These are phyloP conservation scores for Drosophila cardini DNA, from an alignment of 1,140 invertebrate species.

Conservation along the genomic window DNA sequence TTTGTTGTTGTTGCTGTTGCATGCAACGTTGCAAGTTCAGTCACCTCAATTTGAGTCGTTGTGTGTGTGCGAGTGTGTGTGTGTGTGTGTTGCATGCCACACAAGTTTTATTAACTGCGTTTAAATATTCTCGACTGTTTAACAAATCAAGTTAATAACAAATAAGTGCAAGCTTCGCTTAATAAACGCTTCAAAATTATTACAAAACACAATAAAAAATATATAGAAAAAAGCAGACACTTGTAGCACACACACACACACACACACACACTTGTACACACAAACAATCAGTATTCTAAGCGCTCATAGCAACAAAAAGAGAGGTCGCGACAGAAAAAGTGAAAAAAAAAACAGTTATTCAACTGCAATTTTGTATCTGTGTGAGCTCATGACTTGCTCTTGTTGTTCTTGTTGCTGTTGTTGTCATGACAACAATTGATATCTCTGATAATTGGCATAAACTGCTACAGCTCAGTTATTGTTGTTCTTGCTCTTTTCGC, in stretches of 20 bases:
- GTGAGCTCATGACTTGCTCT: slow-evolving; percentile 23
- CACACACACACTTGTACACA: slow-evolving; percentile 15
- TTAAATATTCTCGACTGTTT: neutral
- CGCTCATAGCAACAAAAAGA: slow-evolving; percentile 56
- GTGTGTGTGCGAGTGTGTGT: slow-evolving; percentile 12
- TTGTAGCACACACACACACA: slow-evolving; percentile 22
- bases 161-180: slow-evolving; percentile 18
- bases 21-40: slow-evolving; percentile 49
- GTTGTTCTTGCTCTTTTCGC: neutral
- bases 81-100: no score
- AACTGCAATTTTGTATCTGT: slow-evolving; percentile 51
- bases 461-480: slow-evolving; percentile 49
- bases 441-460: slow-evolving; percentile 73
- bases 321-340: slow-evolving; percentile 5
- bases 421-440: slow-evolving; percentile 67
- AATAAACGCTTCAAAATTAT: slow-evolving; percentile 62
- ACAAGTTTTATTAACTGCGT: no score
- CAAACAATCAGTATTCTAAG: slow-evolving; percentile 30
- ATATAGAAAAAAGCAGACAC: slow-evolving; percentile 23
- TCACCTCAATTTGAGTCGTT: slow-evolving; percentile 49
- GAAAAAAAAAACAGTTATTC: slow-evolving; percentile 52
- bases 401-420: slow-evolving; percentile 12
- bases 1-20: slow-evolving; percentile 12
- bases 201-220: slow-evolving; percentile 48
- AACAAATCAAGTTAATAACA: slow-evolving; percentile 1